Evolutionary conservation across 2,888 invertebrate genomes (phyloP).

Genomic region (Dicranocentrus wangi): DNA sequence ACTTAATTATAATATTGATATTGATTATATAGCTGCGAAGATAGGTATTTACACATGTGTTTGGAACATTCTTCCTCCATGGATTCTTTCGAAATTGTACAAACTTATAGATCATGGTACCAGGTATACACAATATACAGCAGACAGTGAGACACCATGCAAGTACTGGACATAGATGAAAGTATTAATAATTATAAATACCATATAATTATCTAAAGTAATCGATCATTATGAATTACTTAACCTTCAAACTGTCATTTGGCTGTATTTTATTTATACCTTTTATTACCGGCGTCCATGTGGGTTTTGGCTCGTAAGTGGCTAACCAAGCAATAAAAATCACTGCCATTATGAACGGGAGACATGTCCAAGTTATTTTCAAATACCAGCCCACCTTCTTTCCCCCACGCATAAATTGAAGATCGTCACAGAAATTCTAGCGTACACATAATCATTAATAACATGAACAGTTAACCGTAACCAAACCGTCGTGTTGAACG

Average conservation of each 20-base stretch:
- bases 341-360: conserved; percentile 19
- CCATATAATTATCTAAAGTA: no score
- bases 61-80: conserved; percentile 39
- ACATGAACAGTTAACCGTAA: no score
- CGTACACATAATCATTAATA: no score
- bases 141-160: conserved; percentile 22
- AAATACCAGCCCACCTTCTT: conserved; percentile 31
- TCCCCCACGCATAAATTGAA: conserved; percentile 30
- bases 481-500: no score
- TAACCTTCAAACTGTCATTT: no score
- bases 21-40: no score
- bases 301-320: neutral
- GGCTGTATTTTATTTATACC: no score
- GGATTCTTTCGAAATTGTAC: conserved; percentile 34
- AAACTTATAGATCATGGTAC: neutral
- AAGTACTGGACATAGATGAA: conserved; percentile 7
- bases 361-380: conserved; percentile 19
- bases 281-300: conserved; percentile 21
- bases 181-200: no score
- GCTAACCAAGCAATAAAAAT: conserved; percentile 25
- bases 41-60: neutral
- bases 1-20: no score
- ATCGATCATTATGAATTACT: no score
- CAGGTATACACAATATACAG: conserved; percentile 9
- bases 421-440: conserved; percentile 43